A percentile compares a stretch with the other conserved stretches of the same genome.
These are phyloP conservation scores for Sebastes fasciatus DNA, from an alignment of 2,113 vertebrate genomes.

Conservation along the genomic window DNA sequence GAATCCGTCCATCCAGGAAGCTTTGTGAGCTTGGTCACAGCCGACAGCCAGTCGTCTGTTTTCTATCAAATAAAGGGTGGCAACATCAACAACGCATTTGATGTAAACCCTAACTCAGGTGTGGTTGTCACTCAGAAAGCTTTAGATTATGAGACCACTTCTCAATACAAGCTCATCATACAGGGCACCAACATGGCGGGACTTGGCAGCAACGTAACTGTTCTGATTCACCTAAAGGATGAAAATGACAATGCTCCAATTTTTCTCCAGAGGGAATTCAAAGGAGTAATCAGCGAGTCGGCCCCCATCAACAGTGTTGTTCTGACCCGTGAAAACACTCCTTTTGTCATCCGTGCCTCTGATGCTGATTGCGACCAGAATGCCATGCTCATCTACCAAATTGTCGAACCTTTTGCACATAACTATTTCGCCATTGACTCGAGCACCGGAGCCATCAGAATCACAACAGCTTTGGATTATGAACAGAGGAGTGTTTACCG, in stretches of 20 bases:
- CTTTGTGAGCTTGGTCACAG: slow-evolving; percentile 90
- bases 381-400: slow-evolving; percentile 94
- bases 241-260: slow-evolving; percentile 95
- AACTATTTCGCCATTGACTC: slow-evolving; percentile 96
- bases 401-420: slow-evolving; percentile 92
- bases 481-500: slow-evolving; percentile 90
- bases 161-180: slow-evolving; percentile 88
- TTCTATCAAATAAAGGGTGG: slow-evolving; percentile 95
- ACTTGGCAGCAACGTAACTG: slow-evolving; percentile 88
- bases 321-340: slow-evolving; percentile 89
- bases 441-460: slow-evolving; percentile 94
- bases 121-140: slow-evolving; percentile 90
- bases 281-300: slow-evolving; percentile 92
- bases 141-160: slow-evolving; percentile 91
- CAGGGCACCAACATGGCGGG: slow-evolving; percentile 98
- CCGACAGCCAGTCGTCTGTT: slow-evolving; percentile 93
- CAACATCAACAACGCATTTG: slow-evolving; percentile 88
- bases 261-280: slow-evolving; percentile 90
- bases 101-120: slow-evolving; percentile 95
- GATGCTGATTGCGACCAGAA: slow-evolving; percentile 93
- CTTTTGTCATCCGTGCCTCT: slow-evolving; percentile 92
- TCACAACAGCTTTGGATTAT: slow-evolving; percentile 90
- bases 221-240: slow-evolving; percentile 91
- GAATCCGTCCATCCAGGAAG: slow-evolving; percentile 87
- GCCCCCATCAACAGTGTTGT: slow-evolving; percentile 91